phyloP scores from a whole-genome alignment of 2,113 vertebrate species.

The Ornithorhynchus anatinus region DNA sequence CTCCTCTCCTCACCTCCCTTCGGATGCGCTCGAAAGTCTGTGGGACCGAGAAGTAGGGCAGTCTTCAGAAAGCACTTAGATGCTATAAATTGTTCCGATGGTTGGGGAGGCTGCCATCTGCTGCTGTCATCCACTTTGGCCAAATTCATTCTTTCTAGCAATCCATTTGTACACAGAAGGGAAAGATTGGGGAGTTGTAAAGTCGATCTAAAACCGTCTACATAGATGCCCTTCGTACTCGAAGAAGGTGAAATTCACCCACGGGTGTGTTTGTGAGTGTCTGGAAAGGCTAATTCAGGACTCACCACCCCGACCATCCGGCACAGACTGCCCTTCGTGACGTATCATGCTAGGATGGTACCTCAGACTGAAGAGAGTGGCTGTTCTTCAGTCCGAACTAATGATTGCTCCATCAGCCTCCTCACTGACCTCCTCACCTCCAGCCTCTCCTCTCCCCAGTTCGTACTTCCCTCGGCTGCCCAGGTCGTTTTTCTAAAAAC shows the following conservation, averaged over 20 bases:
- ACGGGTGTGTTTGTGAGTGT: too few relatives aligned
- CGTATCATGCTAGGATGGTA: too few relatives aligned
- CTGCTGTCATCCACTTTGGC: background rate
- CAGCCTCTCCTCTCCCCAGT: too few relatives aligned
- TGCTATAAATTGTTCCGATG: background rate
- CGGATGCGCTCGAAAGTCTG: background rate
- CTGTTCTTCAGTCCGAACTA: too few relatives aligned
- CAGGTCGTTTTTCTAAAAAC: background rate
- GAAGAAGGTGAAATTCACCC: too few relatives aligned
- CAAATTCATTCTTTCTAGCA: background rate
- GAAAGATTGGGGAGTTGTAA: background rate
- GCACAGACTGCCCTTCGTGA: too few relatives aligned
- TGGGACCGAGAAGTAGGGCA: background rate
- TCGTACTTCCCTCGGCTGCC: background rate
- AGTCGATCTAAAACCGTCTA: background rate
- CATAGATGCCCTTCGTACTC: too few relatives aligned
- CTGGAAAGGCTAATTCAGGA: too few relatives aligned
- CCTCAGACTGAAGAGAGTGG: too few relatives aligned
- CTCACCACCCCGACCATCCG: too few relatives aligned
- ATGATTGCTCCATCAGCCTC: too few relatives aligned
- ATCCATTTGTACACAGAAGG: background rate
- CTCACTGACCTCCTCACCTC: too few relatives aligned
- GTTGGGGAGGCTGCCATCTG: background rate
- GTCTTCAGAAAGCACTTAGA: background rate
- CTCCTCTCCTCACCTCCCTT: background rate